phyloP scores from a whole-genome alignment of 2,113 vertebrate genomes.

The Aphelocoma coerulescens region DNA sequence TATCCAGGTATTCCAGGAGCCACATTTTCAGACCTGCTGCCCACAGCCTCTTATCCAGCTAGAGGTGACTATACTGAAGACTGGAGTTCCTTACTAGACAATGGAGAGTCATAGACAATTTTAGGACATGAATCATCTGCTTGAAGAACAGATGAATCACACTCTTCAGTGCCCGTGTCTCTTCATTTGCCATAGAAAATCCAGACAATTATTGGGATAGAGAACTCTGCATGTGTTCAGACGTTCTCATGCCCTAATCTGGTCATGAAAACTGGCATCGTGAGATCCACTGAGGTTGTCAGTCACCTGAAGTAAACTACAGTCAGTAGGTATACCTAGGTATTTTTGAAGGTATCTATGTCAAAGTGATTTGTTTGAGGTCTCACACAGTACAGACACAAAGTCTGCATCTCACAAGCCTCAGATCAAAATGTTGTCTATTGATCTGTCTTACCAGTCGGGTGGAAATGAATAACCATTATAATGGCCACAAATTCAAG shows the following conservation, averaged over 20 bases:
- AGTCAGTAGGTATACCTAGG: background rate
- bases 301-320: background rate
- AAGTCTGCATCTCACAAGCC: slow-evolving; percentile 30
- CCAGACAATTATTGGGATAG: background rate
- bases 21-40: background rate
- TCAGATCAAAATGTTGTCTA: slow-evolving; percentile 27
- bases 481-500: slow-evolving; percentile 6
- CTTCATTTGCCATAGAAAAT: background rate
- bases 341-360: background rate
- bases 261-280: background rate
- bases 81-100: background rate
- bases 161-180: background rate
- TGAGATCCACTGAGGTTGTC: background rate
- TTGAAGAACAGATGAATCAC: background rate
- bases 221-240: background rate
- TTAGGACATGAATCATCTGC: background rate
- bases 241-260: background rate
- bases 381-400: background rate
- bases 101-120: background rate
- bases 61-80: background rate
- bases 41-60: background rate
- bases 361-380: slow-evolving; percentile 52
- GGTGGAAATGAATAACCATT: slow-evolving; percentile 19
- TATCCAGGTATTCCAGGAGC: background rate
- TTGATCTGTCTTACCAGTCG: slow-evolving; percentile 26